Base-by-base conservation (phyloP, 2,888 invertebrate species). In the Sminthurides aquaticus region DNA sequence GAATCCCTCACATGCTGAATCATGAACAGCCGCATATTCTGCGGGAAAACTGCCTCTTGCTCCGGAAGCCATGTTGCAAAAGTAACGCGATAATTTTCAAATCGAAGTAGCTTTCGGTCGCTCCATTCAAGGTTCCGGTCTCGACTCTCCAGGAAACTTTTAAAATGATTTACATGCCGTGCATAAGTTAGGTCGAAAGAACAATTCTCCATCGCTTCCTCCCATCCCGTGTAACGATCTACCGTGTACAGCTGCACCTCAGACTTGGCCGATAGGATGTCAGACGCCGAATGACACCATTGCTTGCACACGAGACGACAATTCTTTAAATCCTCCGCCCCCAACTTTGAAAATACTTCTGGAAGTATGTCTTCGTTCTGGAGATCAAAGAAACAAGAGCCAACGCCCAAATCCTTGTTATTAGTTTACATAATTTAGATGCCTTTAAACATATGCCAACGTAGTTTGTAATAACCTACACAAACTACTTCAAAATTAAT, bases 181-280 rank as follows among this genome's bases (percentile, higher is more conserved):
- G 52, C 18, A 8, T 22, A 15, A 15, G 18, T 22, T 8, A 52
- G 52, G 22, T 22, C 22, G 52, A 52, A 52, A 20, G 8, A 15
- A 20, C 52, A 20, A 22, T 22, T 20, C 52, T 15, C 20, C 22
- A 15, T 22, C 5, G 18, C 18, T 20, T 52, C 52, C 3, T 20
- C 52, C 22, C 22, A 22, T 20, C 52, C 20, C 52, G 52, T 52
- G 20, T 22, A 22, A 15, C 52, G 18, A 20, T 52, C 52, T 15
- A 52, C 52, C 18, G 52, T 52, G 22, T 52, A 52, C 18, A 52
- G 52, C 5, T 52, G 52, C 5, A 52, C 52, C 20, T 52, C 52
- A 20, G 52, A 15, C 20, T 22, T 52, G 15, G 52, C 5, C 5
- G 52, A 8, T 15, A 52, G 20, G 52, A 52, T 20, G 52, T 15